Conservation (phyloP, 64 coral and sea anemone genomes). For the Montipora foliosa region DNA sequence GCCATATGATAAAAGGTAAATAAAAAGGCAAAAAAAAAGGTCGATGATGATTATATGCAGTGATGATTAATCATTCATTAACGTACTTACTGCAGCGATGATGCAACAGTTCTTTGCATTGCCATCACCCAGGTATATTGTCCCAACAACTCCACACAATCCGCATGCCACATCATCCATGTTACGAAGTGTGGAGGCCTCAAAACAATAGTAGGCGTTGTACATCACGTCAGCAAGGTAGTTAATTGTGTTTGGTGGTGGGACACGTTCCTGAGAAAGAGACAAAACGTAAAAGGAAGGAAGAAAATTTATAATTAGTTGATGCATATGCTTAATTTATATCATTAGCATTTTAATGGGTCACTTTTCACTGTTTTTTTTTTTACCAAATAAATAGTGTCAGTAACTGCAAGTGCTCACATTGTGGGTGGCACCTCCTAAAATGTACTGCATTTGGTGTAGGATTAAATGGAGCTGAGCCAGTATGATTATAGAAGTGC, state of each 20-base stretch:
- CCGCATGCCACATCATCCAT: conserved; percentile 56
- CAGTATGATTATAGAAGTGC: too few species aligned
- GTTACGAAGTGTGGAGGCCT: conserved; percentile 14
- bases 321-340: too few species aligned
- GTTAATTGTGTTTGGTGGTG: not conserved
- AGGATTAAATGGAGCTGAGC: too few species aligned
- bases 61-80: too few species aligned
- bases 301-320: too few species aligned
- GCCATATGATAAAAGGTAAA: conserved; percentile 6
- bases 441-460: too few species aligned
- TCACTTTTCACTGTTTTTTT: too few species aligned
- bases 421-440: too few species aligned
- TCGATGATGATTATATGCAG: not conserved
- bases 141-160: conserved; percentile 43
- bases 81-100: not conserved
- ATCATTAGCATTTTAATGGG: too few species aligned
- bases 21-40: not conserved
- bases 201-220: conserved; percentile 55
- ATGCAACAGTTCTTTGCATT: conserved; percentile 57
- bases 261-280: not conserved
- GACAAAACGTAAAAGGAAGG: too few species aligned
- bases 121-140: conserved; percentile 52
- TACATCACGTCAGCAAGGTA: conserved; percentile 34
- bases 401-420: too few species aligned
- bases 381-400: too few species aligned